Evolutionary conservation across 2,797 vertebrate genomes (phyloP).

Genomic region (Parauchenoglanis ngamensis): DNA sequence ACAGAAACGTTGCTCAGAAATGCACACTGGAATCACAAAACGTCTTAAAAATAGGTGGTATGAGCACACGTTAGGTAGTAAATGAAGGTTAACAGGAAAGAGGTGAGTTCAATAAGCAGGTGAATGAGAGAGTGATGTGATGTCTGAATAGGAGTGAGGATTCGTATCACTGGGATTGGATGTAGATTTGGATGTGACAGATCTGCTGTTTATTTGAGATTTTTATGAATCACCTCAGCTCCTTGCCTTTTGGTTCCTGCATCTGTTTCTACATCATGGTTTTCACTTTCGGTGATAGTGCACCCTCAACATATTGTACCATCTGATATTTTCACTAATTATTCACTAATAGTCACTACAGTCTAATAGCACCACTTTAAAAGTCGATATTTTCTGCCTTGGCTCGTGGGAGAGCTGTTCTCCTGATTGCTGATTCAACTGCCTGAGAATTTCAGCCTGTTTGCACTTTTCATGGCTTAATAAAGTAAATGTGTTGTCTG

Average conservation of each 20-base stretch:
- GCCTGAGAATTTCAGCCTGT: not conserved
- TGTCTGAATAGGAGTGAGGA: not conserved
- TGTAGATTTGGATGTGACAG: not conserved
- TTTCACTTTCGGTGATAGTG: not conserved
- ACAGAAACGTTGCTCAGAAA: not conserved
- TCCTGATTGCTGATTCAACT: conserved; percentile 1
- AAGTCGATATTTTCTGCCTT: not conserved
- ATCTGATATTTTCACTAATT: not conserved
- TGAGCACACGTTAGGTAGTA: not conserved
- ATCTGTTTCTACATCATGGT: not conserved
- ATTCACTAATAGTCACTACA: not conserved
- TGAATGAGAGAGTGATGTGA: not conserved
- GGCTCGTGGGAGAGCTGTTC: not conserved
- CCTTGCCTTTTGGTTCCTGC: not conserved
- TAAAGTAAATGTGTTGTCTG: not conserved
- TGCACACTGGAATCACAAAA: not conserved
- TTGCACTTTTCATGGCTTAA: not conserved
- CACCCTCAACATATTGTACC: not conserved
- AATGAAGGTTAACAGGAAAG: not conserved
- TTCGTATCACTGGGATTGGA: not conserved
- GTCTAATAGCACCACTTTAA: not conserved
- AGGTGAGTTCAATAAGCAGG: not conserved
- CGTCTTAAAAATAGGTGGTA: not conserved
- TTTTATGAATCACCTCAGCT: not conserved
- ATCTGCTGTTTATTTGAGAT: not conserved